Evolutionary conservation across 2,888 invertebrate species (phyloP).

Genomic region (Pogonocherus hispidulus): DNA sequence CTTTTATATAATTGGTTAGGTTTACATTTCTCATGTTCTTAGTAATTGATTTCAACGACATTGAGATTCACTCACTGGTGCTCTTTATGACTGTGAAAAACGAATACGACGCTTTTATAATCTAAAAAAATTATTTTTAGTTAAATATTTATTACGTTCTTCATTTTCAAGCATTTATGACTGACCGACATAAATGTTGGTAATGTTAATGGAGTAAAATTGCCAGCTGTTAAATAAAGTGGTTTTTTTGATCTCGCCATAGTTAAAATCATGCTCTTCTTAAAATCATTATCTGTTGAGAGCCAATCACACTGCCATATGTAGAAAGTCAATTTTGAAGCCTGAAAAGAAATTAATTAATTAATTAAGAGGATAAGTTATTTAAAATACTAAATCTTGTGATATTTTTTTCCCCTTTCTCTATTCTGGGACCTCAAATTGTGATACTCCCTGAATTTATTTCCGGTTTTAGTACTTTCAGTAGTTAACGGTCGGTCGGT

Average conservation of each 20-base stretch:
- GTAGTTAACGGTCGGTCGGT: too few species aligned
- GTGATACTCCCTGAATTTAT: too few species aligned
- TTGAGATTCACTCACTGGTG: neutral
- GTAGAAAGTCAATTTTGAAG: slow-evolving; percentile 57
- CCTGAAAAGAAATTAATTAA: too few species aligned
- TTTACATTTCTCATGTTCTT: too few species aligned
- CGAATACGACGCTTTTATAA: slow-evolving; percentile 14
- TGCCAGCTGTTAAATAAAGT: slow-evolving; percentile 62
- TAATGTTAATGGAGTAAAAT: slow-evolving; percentile 63
- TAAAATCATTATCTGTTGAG: slow-evolving; percentile 54
- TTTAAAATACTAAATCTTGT: too few species aligned
- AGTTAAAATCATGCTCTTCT: slow-evolving; percentile 60
- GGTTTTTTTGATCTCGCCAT: slow-evolving; percentile 61
- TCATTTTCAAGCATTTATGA: neutral
- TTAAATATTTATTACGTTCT: neutral
- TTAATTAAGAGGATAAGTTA: too few species aligned
- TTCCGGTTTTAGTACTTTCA: too few species aligned
- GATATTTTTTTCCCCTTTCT: too few species aligned
- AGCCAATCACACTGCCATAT: slow-evolving; percentile 63
- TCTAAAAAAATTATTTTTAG: slow-evolving; percentile 8
- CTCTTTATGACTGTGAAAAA: slow-evolving; percentile 15
- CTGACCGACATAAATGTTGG: slow-evolving; percentile 61
- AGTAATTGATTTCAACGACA: too few species aligned
- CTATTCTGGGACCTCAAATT: too few species aligned
- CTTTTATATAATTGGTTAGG: too few species aligned